Conservation (phyloP, 2,888 invertebrate species). For the Troides helena region DNA sequence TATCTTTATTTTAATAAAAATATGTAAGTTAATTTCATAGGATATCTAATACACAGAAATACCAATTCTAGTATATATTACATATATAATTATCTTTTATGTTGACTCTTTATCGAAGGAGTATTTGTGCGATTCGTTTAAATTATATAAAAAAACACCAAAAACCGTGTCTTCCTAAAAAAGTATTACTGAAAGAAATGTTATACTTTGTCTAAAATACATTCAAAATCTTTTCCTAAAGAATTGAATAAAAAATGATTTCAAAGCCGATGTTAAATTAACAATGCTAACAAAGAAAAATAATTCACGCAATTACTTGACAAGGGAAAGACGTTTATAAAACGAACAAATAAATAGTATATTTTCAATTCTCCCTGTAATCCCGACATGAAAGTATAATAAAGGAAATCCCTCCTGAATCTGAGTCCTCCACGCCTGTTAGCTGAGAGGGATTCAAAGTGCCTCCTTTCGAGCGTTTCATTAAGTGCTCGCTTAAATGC, state of each 20-base stretch:
- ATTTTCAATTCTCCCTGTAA: slow-evolving; percentile 36
- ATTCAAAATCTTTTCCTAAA: neutral
- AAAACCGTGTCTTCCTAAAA: too few species aligned
- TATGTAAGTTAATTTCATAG: too few species aligned
- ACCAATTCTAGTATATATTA: too few species aligned
- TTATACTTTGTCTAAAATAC: neutral
- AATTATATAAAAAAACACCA: too few species aligned
- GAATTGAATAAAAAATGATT: neutral
- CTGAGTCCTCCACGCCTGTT: slow-evolving; percentile 46
- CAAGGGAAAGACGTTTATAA: slow-evolving; percentile 9
- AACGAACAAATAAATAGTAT: slow-evolving; percentile 32
- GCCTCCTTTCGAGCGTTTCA: slow-evolving; percentile 59
- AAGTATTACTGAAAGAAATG: too few species aligned
- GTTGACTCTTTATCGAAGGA: too few species aligned
- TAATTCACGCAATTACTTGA: slow-evolving; percentile 1
- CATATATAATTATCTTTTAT: too few species aligned
- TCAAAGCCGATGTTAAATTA: neutral
- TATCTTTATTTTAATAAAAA: too few species aligned
- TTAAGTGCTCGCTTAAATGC: slow-evolving; percentile 59
- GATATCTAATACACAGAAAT: too few species aligned
- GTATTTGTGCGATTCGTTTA: too few species aligned
- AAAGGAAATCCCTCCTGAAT: slow-evolving; percentile 57
- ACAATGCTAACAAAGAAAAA: slow-evolving; percentile 3
- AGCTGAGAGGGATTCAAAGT: slow-evolving; percentile 51
- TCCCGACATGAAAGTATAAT: slow-evolving; percentile 52